Evolutionary conservation across 1,140 invertebrate genomes (phyloP).

Genomic region (Aphelinus atriplicis): DNA sequence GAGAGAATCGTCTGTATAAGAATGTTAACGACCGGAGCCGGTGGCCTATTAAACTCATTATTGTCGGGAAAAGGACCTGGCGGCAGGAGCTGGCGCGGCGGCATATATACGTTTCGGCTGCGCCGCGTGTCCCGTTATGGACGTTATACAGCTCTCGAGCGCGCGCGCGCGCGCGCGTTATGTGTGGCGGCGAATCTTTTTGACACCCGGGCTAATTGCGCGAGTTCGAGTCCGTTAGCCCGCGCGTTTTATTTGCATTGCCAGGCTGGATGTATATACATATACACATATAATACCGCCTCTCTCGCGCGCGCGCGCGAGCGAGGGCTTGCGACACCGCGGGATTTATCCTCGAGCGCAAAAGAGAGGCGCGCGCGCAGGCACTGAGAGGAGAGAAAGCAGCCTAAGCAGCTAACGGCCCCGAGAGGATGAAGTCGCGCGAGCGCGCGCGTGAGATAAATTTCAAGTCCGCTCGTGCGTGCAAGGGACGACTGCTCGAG

Average conservation of each 20-base stretch:
- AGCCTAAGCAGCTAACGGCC: constrained; percentile 30
- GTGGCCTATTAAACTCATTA: constrained; percentile 34
- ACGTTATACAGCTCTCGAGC: background rate
- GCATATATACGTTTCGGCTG: background rate
- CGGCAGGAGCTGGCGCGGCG: background rate
- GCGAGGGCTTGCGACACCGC: background rate
- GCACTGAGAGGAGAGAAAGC: background rate
- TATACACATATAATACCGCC: too few relatives aligned
- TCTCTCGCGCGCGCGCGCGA: background rate
- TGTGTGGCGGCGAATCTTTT: constrained; percentile 44
- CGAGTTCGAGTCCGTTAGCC: constrained; percentile 34
- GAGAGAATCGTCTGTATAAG: background rate
- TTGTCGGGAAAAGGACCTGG: constrained; percentile 11
- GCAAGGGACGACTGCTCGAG: constrained; percentile 4
- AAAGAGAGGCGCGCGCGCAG: too few relatives aligned
- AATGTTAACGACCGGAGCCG: constrained; percentile 2
- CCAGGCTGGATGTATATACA: background rate
- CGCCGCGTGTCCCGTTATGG: constrained; percentile 48
- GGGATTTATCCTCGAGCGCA: constrained; percentile 14
- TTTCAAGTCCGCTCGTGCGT: constrained; percentile 17
- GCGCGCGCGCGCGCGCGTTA: constrained; percentile 38
- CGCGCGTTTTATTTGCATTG: constrained; percentile 43
- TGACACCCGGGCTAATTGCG: constrained; percentile 53
- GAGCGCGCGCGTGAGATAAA: constrained; percentile 22
- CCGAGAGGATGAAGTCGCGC: constrained; percentile 26